Evolutionary conservation across 2,113 vertebrate genomes (phyloP).

Genomic region (Centropristis striata): DNA sequence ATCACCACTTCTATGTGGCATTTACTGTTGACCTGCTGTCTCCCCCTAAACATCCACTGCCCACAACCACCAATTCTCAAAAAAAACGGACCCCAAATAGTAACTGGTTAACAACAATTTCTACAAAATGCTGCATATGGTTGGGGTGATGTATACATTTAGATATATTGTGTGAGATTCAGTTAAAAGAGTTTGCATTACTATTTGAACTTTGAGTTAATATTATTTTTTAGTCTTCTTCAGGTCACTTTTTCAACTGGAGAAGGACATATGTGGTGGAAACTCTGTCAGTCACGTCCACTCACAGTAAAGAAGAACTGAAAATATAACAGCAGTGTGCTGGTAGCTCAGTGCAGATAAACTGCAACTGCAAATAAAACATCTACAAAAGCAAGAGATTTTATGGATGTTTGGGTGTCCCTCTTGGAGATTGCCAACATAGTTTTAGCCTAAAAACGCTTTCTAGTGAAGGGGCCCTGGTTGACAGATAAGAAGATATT

Average conservation of each 20-base stretch:
- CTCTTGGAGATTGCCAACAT: background rate
- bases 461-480: background rate
- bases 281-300: background rate
- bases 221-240: background rate
- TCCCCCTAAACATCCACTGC: too few species aligned
- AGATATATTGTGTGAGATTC: background rate
- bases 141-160: background rate
- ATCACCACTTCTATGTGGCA: too few species aligned
- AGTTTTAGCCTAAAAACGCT: background rate
- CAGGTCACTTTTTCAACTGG: background rate
- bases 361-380: background rate
- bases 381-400: too few species aligned
- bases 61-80: too few species aligned
- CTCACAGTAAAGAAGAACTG: too few species aligned
- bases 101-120: too few species aligned
- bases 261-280: background rate
- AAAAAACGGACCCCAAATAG: too few species aligned
- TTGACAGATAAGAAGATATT: background rate
- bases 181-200: background rate
- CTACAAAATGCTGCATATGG: background rate
- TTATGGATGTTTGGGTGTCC: too few species aligned
- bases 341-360: too few species aligned
- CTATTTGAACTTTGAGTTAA: background rate
- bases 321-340: background rate
- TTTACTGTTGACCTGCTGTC: too few species aligned